These are phyloP conservation scores for Pachycephala philippinensis DNA, from an alignment of 2,113 vertebrate species.

Conservation along the genomic window DNA sequence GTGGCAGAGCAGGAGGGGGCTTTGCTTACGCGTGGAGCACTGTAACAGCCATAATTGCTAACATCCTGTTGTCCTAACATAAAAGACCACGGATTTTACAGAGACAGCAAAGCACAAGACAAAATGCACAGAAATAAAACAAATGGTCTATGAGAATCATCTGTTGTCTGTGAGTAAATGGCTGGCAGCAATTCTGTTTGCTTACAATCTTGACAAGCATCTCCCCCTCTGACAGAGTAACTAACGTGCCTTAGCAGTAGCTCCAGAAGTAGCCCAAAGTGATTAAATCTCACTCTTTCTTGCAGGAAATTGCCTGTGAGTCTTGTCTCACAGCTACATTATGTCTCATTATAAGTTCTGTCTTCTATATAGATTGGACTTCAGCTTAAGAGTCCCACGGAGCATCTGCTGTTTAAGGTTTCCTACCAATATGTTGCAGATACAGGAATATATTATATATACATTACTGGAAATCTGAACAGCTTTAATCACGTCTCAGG, in stretches of 20 bases:
- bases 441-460: constrained; percentile 28
- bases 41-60: background rate
- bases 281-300: constrained; percentile 65
- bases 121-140: constrained; percentile 47
- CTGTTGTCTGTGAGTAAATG: constrained; percentile 31
- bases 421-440: constrained; percentile 11
- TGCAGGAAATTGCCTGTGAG: constrained; percentile 63
- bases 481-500: background rate
- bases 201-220: constrained; percentile 49
- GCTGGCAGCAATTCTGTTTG: constrained; percentile 35
- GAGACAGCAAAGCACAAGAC: constrained; percentile 37
- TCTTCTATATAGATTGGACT: constrained; percentile 22
- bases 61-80: constrained; percentile 26
- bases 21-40: background rate
- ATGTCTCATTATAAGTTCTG: constrained; percentile 61
- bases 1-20: background rate
- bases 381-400: constrained; percentile 1
- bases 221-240: constrained; percentile 4
- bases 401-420: constrained; percentile 24
- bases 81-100: constrained; percentile 9
- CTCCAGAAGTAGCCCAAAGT: constrained; percentile 39
- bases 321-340: constrained; percentile 64
- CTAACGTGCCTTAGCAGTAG: background rate
- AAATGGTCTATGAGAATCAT: constrained; percentile 54
- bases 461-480: background rate